A percentile compares a stretch with the other conserved stretches of the same genome.
Evolutionary conservation across 2,888 invertebrate genomes (phyloP).

Genomic region (Acleris emargana): DNA sequence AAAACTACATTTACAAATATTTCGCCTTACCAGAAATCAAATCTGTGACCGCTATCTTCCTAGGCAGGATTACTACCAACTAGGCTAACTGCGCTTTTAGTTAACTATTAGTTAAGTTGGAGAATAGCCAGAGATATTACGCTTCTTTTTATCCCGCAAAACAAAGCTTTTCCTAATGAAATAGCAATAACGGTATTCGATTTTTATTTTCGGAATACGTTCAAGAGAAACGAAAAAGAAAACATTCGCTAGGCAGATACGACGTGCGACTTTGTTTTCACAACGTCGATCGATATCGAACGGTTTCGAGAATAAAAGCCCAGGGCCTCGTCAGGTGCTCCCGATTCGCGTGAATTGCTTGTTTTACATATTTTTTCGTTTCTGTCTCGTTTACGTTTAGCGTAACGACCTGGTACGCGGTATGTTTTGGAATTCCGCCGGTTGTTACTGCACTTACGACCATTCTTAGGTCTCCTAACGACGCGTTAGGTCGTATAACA

Average conservation of each 20-base stretch:
- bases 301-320: conserved; percentile 47
- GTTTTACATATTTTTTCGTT: conserved; percentile 78
- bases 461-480: conserved; percentile 4
- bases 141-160: no score
- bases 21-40: no score
- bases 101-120: no score
- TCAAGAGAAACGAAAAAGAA: neutral
- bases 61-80: no score
- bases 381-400: conserved; percentile 68
- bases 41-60: no score
- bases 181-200: no score
- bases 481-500: conserved; percentile 5
- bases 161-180: no score
- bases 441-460: conserved; percentile 26
- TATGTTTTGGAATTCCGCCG: conserved; percentile 57
- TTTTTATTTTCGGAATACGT: neutral
- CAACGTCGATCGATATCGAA: conserved; percentile 44
- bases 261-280: neutral
- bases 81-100: no score
- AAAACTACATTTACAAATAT: no score
- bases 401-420: conserved; percentile 66
- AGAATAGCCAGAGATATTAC: no score
- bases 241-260: no score
- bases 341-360: conserved; percentile 74
- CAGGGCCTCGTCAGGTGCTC: conserved; percentile 63